Evolutionary conservation across 2,113 vertebrate species (phyloP).

Genomic region (Ranitomeya variabilis): DNA sequence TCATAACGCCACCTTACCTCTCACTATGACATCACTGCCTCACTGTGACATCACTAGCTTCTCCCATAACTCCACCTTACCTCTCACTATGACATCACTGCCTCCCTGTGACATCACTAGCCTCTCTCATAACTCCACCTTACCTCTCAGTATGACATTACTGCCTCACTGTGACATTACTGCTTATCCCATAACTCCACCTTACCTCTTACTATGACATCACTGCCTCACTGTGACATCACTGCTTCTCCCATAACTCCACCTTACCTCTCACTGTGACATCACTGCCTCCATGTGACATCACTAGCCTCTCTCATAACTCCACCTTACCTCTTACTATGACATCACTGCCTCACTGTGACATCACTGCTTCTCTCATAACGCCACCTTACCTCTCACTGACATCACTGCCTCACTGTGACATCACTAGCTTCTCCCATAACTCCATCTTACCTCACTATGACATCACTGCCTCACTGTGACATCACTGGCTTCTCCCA

Average conservation of each 20-base stretch:
- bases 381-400: no score
- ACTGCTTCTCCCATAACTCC: no score
- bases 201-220: no score
- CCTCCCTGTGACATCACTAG: neutral
- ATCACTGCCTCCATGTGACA: no score
- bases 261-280: no score
- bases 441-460: neutral
- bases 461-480: neutral
- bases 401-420: neutral
- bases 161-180: no score
- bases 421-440: neutral
- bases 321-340: no score
- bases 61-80: neutral
- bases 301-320: no score
- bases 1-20: no score
- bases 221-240: no score
- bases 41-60: neutral
- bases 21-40: neutral
- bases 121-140: neutral
- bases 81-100: neutral
- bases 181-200: no score
- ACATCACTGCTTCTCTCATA: neutral
- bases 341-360: neutral
- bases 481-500: neutral
- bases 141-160: no score